These are phyloP conservation scores for Ectobius pallidus DNA, from an alignment of 2,888 invertebrate species.

Conservation along the genomic window DNA sequence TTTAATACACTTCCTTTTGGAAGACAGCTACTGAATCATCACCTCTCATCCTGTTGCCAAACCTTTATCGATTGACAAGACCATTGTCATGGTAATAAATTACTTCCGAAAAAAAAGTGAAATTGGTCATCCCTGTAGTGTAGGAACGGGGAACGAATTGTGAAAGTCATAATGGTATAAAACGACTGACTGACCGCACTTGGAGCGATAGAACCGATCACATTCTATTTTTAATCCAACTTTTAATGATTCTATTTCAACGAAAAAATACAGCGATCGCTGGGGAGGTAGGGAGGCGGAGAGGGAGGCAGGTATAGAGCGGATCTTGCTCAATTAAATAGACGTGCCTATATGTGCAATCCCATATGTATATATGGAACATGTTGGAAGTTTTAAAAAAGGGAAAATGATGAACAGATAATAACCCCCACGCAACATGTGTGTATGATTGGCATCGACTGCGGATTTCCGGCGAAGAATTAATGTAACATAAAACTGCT, in stretches of 20 bases:
- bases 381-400: not conserved
- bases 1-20: no score
- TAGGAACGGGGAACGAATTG: not conserved
- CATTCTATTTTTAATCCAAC: conserved; percentile 23
- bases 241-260: conserved; percentile 25
- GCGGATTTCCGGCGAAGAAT: conserved; percentile 27
- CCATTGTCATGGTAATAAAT: no score
- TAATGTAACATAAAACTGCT: conserved; percentile 29
- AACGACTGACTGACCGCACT: conserved; percentile 19
- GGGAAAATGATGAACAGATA: conserved; percentile 27
- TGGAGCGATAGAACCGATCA: not conserved
- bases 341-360: not conserved
- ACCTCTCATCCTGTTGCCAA: no score
- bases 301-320: conserved; percentile 15
- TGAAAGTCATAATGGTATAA: conserved; percentile 20
- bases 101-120: no score
- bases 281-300: conserved; percentile 2
- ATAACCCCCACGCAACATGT: conserved; percentile 20
- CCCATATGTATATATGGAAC: no score
- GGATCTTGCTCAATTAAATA: conserved; percentile 30
- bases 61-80: no score
- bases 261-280: not conserved
- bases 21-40: no score
- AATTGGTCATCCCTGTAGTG: not conserved
- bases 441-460: conserved; percentile 28